These are phyloP conservation scores for Noctua janthe DNA, from an alignment of 2,888 invertebrate species.

Conservation along the genomic window DNA sequence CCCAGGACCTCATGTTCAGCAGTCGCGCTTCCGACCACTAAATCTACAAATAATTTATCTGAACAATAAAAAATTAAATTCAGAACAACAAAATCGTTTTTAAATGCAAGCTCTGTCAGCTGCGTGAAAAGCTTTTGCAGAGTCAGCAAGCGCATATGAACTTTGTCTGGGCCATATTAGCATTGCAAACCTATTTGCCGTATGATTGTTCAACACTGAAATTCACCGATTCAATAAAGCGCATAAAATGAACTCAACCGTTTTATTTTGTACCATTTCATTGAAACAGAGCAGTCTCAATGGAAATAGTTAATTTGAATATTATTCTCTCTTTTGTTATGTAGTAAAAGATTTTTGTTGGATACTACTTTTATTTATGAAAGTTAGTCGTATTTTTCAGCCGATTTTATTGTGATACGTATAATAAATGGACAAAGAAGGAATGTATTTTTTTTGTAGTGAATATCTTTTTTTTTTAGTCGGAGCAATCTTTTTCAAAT, in stretches of 20 bases:
- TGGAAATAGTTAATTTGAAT: constrained; percentile 50
- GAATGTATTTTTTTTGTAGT: neutral
- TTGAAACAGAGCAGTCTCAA: constrained; percentile 35
- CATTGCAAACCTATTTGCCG: constrained; percentile 57
- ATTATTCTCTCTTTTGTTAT: constrained; percentile 22
- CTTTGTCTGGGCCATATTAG: constrained; percentile 43
- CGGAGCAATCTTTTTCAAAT: neutral
- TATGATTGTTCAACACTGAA: constrained; percentile 47
- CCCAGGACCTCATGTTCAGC: no score
- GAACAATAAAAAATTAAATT: neutral
- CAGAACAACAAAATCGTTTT: constrained; percentile 9
- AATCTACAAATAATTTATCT: no score
- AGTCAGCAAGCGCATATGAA: constrained; percentile 37
- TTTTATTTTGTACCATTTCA: constrained; percentile 46
- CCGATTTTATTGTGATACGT: neutral
- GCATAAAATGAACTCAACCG: constrained; percentile 38
- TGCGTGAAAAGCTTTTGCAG: constrained; percentile 23
- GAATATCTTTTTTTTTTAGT: neutral
- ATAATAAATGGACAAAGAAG: neutral
- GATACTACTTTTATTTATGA: neutral
- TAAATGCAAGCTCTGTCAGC: constrained; percentile 16
- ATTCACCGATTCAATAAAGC: constrained; percentile 46
- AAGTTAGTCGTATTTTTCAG: neutral
- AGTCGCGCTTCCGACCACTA: no score
- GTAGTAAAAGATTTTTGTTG: constrained; percentile 11